Base-by-base conservation (phyloP, 1,140 invertebrate genomes). In the Metaphire vulgaris region DNA sequence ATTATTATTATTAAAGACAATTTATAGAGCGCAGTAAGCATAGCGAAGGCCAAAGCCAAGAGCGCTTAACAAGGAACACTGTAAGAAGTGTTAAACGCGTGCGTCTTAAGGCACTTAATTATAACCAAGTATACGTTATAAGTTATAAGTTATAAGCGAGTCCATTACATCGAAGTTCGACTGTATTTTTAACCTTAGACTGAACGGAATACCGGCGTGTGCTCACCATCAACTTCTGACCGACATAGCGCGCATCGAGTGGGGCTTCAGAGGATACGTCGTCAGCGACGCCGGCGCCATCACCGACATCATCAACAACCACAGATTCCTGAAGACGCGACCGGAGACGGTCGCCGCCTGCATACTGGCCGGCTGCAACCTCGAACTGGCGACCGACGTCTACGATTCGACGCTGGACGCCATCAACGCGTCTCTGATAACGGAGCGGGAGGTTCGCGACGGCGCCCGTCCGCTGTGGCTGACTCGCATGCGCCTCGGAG, bases 171-270 rank as follows among this genome's bases (percentile, higher is more conserved):
- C n/a, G n/a, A n/a, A n/a, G n/a, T n/a, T n/a, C n/a, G n/a, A n/a
- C n/a, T n/a, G n/a, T n/a, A n/a, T n/a, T n/a, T n/a, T 66, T 56
- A 66, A 28, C 12, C 14, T 30, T 64, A 76, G 75, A n/a, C 31
- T 78, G 2, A 78, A 78, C 64, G 77, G 77, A 12, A 67, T 78
- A 12, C 77, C 77, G 31, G 75, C 77, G 21, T 78, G 77, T 77
- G 77, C 77, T 56, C 69, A 78, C 64, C 32, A 70, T n/a, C 32
- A 26, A 21, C 74, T 78, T 6, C 31, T 78, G 29, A 78, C 77
- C 2, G 65, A 78, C 26, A 32, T 78, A 16, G 21, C 68, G 21
- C 75, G 77, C 1, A 15, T 21, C 15, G 77, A 68, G 33, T 77
- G 34, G 33, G 65, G 65, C 32, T 78, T 78, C 34, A 64, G 56